These are phyloP conservation scores for Eira barbara DNA, from an alignment of 2,113 vertebrate species.

Conservation along the genomic window DNA sequence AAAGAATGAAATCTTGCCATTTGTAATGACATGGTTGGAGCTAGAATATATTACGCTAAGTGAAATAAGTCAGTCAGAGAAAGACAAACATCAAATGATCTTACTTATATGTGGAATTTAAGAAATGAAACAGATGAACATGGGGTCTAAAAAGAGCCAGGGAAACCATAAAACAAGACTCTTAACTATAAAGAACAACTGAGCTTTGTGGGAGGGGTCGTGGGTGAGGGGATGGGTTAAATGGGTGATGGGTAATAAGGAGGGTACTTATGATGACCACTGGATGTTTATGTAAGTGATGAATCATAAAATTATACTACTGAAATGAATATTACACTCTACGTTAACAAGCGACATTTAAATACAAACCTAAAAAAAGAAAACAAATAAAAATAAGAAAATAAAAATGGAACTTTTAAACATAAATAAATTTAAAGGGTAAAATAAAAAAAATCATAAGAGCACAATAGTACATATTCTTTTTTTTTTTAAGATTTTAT, in stretches of 20 bases:
- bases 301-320: not conserved
- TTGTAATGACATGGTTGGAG: not conserved
- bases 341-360: not conserved
- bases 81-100: not conserved
- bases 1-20: not conserved
- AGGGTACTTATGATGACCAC: no score
- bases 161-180: not conserved
- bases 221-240: no score
- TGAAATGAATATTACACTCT: not conserved
- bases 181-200: not conserved
- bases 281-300: not conserved
- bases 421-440: not conserved
- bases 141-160: not conserved
- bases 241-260: no score
- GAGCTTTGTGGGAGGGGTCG: no score
- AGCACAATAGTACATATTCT: no score
- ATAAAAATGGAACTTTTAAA: not conserved
- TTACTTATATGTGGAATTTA: not conserved
- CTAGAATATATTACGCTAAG: not conserved
- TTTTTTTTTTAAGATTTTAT: no score
- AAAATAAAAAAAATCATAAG: not conserved
- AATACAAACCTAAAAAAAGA: not conserved
- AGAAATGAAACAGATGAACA: not conserved
- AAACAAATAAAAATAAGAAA: not conserved
- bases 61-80: not conserved